A percentile compares a stretch with the other conserved stretches of the same genome.
Evolutionary conservation across 2,113 vertebrate genomes (phyloP).

Genomic region (Pluvialis apricaria): DNA sequence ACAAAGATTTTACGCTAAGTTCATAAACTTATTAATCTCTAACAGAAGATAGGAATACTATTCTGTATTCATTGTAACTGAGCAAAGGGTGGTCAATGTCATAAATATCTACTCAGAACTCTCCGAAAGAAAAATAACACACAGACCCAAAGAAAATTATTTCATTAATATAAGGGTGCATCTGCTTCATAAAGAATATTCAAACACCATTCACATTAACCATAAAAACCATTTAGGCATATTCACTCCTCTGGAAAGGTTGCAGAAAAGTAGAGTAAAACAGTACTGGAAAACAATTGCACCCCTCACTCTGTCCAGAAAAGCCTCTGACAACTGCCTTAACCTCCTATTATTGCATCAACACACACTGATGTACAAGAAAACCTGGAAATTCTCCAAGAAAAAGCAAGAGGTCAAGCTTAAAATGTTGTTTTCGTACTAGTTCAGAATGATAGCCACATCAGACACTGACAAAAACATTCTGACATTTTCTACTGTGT

Average conservation of each 20-base stretch:
- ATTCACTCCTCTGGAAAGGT: background rate
- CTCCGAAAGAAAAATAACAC: background rate
- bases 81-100: too few species aligned
- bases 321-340: background rate
- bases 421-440: background rate
- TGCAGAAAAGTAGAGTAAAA: background rate
- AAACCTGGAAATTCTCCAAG: background rate
- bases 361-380: background rate
- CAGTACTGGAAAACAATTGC: background rate
- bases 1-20: background rate
- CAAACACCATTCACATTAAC: background rate
- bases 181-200: background rate
- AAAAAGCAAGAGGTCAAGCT: background rate
- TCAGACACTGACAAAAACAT: background rate
- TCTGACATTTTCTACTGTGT: background rate
- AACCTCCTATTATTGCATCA: background rate
- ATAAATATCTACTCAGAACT: background rate
- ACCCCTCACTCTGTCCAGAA: background rate
- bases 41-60: background rate
- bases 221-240: background rate
- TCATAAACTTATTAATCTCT: background rate
- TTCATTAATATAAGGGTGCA: background rate
- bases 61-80: background rate
- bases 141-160: background rate
- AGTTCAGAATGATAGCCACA: background rate